phyloP scores from a whole-genome alignment of 2,888 invertebrate genomes.

The Gordius sp. region DNA sequence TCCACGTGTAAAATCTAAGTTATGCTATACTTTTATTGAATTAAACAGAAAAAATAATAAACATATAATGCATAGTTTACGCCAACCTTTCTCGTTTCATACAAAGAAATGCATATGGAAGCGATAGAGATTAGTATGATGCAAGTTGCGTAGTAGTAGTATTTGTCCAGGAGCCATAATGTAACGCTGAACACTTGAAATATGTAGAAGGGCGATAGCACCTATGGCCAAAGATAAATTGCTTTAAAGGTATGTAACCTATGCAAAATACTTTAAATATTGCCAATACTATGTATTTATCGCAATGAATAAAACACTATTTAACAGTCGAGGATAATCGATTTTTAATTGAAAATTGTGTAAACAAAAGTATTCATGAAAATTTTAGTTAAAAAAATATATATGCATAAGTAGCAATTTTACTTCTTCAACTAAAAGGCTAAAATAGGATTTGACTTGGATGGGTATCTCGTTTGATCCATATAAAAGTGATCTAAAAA shows the following conservation, averaged over 20 bases:
- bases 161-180: constrained; percentile 64
- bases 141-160: constrained; percentile 60
- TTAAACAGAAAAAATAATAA: too few species aligned
- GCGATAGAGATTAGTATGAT: constrained; percentile 56
- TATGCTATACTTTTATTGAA: too few species aligned
- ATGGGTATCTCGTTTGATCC: constrained; percentile 5
- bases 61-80: too few species aligned
- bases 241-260: too few species aligned
- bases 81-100: constrained; percentile 39
- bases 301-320: too few species aligned
- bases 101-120: constrained; percentile 52
- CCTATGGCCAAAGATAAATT: too few species aligned
- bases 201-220: constrained; percentile 69
- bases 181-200: constrained; percentile 65
- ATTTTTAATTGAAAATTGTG: neutral
- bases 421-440: neutral
- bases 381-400: neutral
- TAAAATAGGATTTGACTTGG: constrained; percentile 9
- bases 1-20: too few species aligned
- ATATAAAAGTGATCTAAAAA: neutral
- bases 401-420: neutral
- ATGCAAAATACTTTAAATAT: too few species aligned
- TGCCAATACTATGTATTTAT: too few species aligned
- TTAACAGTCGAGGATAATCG: neutral
- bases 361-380: neutral